Percentiles rank a stretch among this genome's conserved stretches.
Conservation (phyloP, 2,888 invertebrate genomes). For the Laothoe populi region DNA sequence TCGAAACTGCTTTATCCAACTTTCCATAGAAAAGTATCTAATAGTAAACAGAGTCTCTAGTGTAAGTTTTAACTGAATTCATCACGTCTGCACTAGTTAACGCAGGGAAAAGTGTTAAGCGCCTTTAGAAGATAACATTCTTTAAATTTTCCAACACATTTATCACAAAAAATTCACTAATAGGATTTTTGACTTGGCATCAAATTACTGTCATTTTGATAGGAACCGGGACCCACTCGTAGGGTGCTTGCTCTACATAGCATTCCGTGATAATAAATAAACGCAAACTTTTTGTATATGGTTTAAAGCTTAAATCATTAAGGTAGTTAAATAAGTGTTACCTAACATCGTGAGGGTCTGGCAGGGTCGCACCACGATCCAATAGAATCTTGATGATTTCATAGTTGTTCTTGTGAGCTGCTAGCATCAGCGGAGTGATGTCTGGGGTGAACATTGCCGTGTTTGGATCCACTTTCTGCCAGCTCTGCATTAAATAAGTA, state of each 20-base stretch:
- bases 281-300: no score
- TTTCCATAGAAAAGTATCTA: neutral
- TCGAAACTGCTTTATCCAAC: neutral
- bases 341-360: slow-evolving; percentile 95
- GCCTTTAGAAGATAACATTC: neutral
- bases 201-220: no score
- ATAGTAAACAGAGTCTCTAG: neutral
- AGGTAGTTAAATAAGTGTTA: no score
- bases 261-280: no score
- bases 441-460: slow-evolving; percentile 96
- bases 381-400: slow-evolving; percentile 97
- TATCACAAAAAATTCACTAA: neutral
- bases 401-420: slow-evolving; percentile 97
- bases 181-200: no score
- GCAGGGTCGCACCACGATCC: slow-evolving; percentile 96
- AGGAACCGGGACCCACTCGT: no score
- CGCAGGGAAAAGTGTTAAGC: neutral
- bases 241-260: no score
- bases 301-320: no score
- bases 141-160: neutral
- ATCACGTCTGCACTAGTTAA: neutral
- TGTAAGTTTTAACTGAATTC: neutral
- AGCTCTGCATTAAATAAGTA: slow-evolving; percentile 89
- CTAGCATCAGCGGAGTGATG: slow-evolving; percentile 96
- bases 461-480: slow-evolving; percentile 93